Percentiles rank a stretch among this genome's conserved stretches.
phyloP scores from a whole-genome alignment of 2,113 vertebrate genomes.

The Paradisaea rubra region DNA sequence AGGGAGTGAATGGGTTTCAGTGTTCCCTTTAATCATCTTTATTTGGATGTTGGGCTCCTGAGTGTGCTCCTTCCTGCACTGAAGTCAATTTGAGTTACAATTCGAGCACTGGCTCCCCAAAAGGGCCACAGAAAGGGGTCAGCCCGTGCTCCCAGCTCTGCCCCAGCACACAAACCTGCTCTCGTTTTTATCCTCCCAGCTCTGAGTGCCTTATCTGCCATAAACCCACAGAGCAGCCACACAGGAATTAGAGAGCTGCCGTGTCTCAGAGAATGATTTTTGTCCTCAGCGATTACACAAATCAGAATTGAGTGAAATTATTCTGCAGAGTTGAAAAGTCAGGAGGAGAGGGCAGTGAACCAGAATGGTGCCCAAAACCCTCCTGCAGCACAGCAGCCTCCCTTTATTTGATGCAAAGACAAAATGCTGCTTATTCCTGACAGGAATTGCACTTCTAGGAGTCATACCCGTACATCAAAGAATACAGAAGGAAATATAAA shows the following conservation, averaged over 20 bases:
- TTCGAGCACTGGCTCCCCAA: neutral
- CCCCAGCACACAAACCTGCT: neutral
- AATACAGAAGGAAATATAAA: neutral
- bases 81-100: neutral
- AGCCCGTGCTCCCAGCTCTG: neutral
- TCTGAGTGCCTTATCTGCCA: neutral
- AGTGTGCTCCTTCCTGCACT: neutral
- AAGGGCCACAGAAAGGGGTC: neutral
- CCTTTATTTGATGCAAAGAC: neutral
- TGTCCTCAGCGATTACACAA: fast-evolving
- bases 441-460: neutral
- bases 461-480: neutral
- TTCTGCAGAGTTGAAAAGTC: neutral
- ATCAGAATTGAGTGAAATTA: neutral
- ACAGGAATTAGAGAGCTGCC: neutral
- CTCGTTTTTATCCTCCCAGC: neutral
- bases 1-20: neutral
- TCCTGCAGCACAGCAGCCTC: neutral
- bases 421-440: neutral
- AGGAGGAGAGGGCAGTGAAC: neutral
- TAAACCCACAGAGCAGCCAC: neutral
- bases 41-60: neutral
- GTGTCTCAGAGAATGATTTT: neutral
- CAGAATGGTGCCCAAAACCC: neutral
- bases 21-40: neutral